Percentiles rank a stretch among this genome's conserved stretches.
Evolutionary conservation across 2,797 vertebrate genomes (phyloP).

Genomic region (Sylvilagus floridanus): DNA sequence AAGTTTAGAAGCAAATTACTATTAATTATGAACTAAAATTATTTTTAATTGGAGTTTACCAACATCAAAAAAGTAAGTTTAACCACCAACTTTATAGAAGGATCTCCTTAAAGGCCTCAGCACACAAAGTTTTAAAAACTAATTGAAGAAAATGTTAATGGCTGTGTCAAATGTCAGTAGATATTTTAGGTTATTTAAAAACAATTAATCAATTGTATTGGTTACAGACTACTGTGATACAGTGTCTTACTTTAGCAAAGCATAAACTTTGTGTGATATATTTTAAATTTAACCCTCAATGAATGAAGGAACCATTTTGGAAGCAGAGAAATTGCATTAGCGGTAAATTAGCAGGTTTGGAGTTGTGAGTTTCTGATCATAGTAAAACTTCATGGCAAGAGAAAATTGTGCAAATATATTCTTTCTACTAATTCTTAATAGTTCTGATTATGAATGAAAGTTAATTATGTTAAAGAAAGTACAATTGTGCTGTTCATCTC

Average conservation of each 20-base stretch:
- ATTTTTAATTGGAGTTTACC: constrained; percentile 51
- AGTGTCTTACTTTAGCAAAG: constrained; percentile 47
- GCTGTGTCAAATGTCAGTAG: constrained; percentile 41
- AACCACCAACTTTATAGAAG: neutral
- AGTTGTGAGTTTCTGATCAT: constrained; percentile 60
- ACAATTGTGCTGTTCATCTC: neutral
- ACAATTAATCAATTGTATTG: constrained; percentile 18
- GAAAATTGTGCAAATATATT: constrained; percentile 42
- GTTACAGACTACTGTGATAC: constrained; percentile 37
- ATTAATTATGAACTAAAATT: constrained; percentile 50
- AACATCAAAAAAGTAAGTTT: constrained; percentile 55
- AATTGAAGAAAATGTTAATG: constrained; percentile 23
- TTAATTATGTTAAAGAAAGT: constrained; percentile 50
- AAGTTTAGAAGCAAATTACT: constrained; percentile 58
- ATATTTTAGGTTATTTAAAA: constrained; percentile 20
- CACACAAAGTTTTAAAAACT: constrained; percentile 49
- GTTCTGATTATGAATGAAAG: constrained; percentile 16
- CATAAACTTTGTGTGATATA: constrained; percentile 27
- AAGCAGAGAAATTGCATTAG: constrained; percentile 51
- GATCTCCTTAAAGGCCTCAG: constrained; percentile 43
- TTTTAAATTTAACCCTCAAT: constrained; percentile 42
- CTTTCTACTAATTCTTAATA: neutral
- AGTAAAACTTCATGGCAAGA: neutral
- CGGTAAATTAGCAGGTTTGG: constrained; percentile 34
- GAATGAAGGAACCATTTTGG: constrained; percentile 43